Evolutionary conservation across 2,888 invertebrate species (phyloP), one percentile per base, ranked within the genome.

Genomic region (Coecobrya sp.): DNA sequence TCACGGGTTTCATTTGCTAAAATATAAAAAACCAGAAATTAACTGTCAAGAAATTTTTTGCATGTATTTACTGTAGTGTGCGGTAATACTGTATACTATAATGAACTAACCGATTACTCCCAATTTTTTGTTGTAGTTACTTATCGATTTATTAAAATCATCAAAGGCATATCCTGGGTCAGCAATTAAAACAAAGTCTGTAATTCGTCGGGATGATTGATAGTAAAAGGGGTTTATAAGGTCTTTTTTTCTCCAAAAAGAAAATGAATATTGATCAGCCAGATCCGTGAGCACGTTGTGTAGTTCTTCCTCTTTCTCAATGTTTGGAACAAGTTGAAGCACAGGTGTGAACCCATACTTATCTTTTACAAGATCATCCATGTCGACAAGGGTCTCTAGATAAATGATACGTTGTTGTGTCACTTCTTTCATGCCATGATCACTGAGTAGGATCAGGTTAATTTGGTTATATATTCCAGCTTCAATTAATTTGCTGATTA

Each of bases 361-460:
- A 19, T 95, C 95, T 95, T 96, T 97, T 19, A 96, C 95, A 11
- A 95, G 95, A 7, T 93, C 95, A 92, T 96, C 96, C 49, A 97
- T 95, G 91, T 96, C 96, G 59, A 97, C 95, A 93, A 96, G 96
- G 36, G 96, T 95, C 0, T 96, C 96, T 19, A 97, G 95, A 95
- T 97, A 96, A 62, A 97, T 96, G 94, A 97, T 96, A 93, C 96
- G 95, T 4, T 96, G 95, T 16, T 96, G 95, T 0, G 95, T 96
- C 0, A 97, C 97, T 36, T 96, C 95, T 2, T 96, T 95, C 97
- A 97, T 97, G 22, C 98, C 98, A 95, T 98, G 98, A 95, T 98
- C 97, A 95, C 97, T 97, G 52, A 97, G 95, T 93, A 97, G 96
- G 90, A 98, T 96, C 0, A 98, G 96, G 95, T 97, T 97, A 0